These are phyloP conservation scores for Glareola pratincola DNA, from an alignment of 2,113 vertebrate genomes.

Conservation along the genomic window DNA sequence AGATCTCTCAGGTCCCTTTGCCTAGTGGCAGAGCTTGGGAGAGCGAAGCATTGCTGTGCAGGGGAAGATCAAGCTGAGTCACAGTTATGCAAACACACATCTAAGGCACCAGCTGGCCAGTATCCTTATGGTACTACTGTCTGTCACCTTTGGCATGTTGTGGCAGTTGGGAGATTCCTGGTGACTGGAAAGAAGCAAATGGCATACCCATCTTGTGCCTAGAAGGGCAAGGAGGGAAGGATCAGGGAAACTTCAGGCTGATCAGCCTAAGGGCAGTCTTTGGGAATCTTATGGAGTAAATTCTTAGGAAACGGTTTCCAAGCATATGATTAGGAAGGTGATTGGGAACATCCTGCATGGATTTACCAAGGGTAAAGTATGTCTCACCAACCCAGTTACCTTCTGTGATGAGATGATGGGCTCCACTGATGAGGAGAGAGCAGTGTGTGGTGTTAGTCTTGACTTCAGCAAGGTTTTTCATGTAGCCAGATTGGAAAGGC, in stretches of 20 bases:
- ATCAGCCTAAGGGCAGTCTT: background rate
- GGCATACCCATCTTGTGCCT: background rate
- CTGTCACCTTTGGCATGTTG: background rate
- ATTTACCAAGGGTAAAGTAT: background rate
- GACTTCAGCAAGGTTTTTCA: background rate
- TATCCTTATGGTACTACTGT: background rate
- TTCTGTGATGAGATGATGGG: background rate
- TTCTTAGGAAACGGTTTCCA: background rate
- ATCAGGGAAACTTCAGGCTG: background rate
- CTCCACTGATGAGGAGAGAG: background rate
- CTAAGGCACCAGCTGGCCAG: background rate
- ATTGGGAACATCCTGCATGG: background rate
- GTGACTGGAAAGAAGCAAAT: background rate
- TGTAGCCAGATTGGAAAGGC: background rate
- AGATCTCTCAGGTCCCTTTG: background rate
- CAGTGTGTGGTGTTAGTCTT: background rate
- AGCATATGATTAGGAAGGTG: background rate
- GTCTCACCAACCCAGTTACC: background rate
- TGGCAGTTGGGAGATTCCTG: background rate
- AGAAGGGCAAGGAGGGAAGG: background rate
- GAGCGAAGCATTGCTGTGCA: background rate
- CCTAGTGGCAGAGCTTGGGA: background rate
- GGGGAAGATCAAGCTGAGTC: background rate
- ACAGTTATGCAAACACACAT: background rate
- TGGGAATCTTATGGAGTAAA: background rate